These are phyloP conservation scores for Yponomeuta evonymella DNA, from an alignment of 2,888 invertebrate species.

Conservation along the genomic window DNA sequence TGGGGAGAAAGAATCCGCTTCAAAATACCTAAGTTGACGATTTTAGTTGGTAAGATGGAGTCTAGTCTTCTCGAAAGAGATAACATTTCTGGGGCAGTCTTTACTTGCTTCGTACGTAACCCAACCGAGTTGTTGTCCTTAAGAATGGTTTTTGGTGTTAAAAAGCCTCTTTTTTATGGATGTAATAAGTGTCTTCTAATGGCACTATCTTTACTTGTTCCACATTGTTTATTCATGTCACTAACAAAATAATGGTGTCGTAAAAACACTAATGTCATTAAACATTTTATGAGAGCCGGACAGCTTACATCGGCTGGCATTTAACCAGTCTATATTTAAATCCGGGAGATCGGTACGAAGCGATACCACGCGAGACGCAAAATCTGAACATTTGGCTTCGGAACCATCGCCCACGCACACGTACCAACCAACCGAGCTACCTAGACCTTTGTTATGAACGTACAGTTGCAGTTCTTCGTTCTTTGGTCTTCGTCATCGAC, in stretches of 20 bases:
- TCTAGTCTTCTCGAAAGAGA: too few species aligned
- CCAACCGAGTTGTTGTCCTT: too few species aligned
- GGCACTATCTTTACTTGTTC: slow-evolving; percentile 15
- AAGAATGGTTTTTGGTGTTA: too few species aligned
- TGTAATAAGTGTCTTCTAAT: too few species aligned
- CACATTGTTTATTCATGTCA: slow-evolving; percentile 2
- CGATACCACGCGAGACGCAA: slow-evolving; percentile 41
- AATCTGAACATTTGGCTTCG: slow-evolving; percentile 45
- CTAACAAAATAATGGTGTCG: background rate
- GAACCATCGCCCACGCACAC: slow-evolving; percentile 47
- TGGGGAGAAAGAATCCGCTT: slow-evolving; percentile 32
- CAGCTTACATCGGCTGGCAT: slow-evolving; percentile 62
- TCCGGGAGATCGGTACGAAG: slow-evolving; percentile 34
- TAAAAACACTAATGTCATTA: slow-evolving; percentile 35
- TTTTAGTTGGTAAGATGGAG: too few species aligned
- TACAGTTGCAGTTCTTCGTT: slow-evolving; percentile 5
- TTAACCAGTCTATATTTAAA: slow-evolving; percentile 64
- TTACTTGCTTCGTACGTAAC: too few species aligned
- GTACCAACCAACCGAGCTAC: background rate
- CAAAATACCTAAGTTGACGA: background rate
- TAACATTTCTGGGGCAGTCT: too few species aligned
- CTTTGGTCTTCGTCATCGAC: background rate
- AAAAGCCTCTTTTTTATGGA: too few species aligned
- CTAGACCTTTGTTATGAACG: background rate
- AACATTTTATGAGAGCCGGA: slow-evolving; percentile 47